phyloP scores from a whole-genome alignment of 2,888 invertebrate species.

The Apamea anceps region DNA sequence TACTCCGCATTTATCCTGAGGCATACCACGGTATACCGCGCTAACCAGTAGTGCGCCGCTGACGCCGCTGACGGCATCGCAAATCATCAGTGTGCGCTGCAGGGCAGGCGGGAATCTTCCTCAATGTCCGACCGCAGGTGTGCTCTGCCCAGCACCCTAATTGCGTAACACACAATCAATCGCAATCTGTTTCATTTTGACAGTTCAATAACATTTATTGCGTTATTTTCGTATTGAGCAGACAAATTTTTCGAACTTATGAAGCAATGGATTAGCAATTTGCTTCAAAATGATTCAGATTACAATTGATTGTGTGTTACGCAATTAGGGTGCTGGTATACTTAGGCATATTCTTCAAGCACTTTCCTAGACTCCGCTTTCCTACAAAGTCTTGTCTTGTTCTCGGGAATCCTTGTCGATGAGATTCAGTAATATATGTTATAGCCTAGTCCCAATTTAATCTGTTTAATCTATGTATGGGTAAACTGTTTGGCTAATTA shows the following conservation, averaged over 20 bases:
- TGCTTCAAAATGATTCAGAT: too few species aligned
- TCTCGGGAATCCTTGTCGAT: constrained; percentile 10
- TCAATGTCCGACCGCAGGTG: not conserved
- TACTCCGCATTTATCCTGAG: not conserved
- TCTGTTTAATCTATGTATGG: not conserved
- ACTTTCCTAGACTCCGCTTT: constrained; percentile 20
- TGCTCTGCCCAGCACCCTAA: not conserved
- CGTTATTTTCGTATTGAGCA: too few species aligned
- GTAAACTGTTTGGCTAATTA: constrained; percentile 10
- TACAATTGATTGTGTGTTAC: too few species aligned
- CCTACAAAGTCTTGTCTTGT: constrained; percentile 12
- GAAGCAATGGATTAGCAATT: too few species aligned
- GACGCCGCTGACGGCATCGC: not conserved
- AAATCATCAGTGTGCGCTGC: not conserved
- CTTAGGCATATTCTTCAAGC: constrained; percentile 1
- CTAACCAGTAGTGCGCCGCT: not conserved
- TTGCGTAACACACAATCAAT: too few species aligned
- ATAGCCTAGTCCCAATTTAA: constrained; percentile 13
- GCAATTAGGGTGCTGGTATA: too few species aligned
- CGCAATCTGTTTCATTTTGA: too few species aligned
- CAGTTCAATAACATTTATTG: too few species aligned
- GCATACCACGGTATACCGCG: not conserved
- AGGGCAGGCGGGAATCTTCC: too few species aligned
- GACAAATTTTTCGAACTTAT: too few species aligned
- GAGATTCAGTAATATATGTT: constrained; percentile 19